phyloP scores from a whole-genome alignment of 2,797 vertebrate genomes.

The Enoplosus armatus region DNA sequence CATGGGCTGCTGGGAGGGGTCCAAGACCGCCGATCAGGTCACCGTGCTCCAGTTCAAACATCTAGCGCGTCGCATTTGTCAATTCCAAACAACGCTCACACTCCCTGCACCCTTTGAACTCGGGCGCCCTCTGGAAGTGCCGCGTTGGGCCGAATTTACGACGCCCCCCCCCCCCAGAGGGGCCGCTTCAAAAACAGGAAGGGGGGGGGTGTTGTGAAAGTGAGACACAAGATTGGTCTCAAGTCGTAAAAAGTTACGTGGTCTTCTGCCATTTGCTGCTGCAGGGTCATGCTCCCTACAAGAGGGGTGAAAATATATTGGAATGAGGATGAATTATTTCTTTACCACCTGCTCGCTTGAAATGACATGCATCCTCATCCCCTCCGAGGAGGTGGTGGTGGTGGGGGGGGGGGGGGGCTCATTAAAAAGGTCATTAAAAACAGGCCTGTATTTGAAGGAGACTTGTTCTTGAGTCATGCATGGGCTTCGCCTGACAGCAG shows the following conservation, averaged over 20 bases:
- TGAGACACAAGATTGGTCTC: constrained; percentile 23
- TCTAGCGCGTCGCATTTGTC: constrained; percentile 27
- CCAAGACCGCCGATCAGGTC: constrained; percentile 52
- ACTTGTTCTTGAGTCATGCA: constrained; percentile 28
- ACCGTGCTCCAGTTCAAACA: constrained; percentile 26
- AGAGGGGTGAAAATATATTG: neutral
- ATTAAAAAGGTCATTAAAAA: constrained; percentile 37
- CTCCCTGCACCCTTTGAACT: constrained; percentile 50
- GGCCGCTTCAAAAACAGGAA: constrained; percentile 35
- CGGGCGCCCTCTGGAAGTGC: constrained; percentile 29
- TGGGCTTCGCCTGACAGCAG: constrained; percentile 23
- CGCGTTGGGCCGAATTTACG: constrained; percentile 46
- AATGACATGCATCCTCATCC: constrained; percentile 9
- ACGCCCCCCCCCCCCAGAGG: constrained; percentile 16
- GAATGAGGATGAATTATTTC: constrained; percentile 11
- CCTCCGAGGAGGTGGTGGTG: constrained; percentile 3
- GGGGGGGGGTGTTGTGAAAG: constrained; percentile 13
- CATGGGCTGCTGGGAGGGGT: constrained; percentile 41
- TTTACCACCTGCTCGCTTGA: constrained; percentile 1
- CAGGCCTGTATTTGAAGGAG: constrained; percentile 28
- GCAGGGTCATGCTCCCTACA: constrained; percentile 10
- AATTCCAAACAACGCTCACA: constrained; percentile 20
- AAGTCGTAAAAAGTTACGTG: constrained; percentile 42
- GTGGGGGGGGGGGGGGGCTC: constrained; percentile 4
- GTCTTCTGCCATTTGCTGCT: constrained; percentile 28